Conservation (phyloP, 2,113 vertebrate species). For the Oceanodroma tethys region DNA sequence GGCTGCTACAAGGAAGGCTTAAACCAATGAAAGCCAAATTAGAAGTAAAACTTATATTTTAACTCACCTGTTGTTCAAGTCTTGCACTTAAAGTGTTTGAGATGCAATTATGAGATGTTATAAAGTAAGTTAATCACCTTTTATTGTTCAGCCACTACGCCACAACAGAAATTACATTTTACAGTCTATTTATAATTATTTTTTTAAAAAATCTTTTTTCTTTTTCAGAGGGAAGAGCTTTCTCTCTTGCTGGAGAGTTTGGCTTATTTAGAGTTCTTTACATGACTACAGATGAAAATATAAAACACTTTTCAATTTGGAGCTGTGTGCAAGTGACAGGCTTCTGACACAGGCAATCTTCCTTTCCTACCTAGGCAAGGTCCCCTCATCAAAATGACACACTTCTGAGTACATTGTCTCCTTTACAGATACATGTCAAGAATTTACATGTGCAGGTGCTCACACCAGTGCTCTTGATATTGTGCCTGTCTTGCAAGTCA, state of each 20-base stretch:
- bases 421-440: neutral
- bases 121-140: neutral
- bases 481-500: neutral
- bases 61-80: neutral
- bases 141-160: neutral
- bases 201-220: neutral
- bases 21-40: neutral
- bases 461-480: neutral
- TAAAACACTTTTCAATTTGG: neutral
- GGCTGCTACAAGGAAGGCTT: neutral
- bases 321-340: neutral
- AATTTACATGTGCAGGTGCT: neutral
- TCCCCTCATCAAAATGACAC: neutral
- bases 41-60: neutral
- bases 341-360: neutral
- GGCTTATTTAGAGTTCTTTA: neutral
- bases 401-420: neutral
- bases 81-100: accelerated
- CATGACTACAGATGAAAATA: neutral
- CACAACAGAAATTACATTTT: neutral
- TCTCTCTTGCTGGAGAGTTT: neutral
- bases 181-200: neutral
- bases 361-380: neutral
- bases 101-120: neutral
- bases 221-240: neutral